Percentiles rank a stretch among this genome's conserved stretches.
These are phyloP conservation scores for Anguilla pacifica DNA, from an alignment of 2,797 vertebrate genomes.

Conservation along the genomic window DNA sequence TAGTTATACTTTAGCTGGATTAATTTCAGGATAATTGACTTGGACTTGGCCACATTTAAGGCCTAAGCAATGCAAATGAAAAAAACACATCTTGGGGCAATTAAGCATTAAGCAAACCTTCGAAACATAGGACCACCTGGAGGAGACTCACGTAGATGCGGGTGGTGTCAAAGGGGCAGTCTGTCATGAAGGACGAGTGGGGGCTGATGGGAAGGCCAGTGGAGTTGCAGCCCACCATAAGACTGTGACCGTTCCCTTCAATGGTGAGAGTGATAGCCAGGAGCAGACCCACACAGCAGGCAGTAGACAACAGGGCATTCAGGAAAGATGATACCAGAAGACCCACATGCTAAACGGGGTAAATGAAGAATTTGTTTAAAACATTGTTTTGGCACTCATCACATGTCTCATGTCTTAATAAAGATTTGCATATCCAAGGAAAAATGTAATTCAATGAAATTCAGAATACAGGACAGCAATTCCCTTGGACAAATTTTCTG, in stretches of 20 bases:
- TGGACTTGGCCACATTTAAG: not conserved
- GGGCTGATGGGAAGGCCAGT: constrained; percentile 69
- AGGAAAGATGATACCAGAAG: constrained; percentile 75
- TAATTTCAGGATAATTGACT: not conserved
- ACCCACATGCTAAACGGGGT: constrained; percentile 77
- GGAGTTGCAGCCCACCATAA: constrained; percentile 83
- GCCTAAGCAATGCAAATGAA: not conserved
- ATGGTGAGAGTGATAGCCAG: constrained; percentile 82
- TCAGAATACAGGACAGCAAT: not conserved
- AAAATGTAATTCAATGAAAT: not conserved
- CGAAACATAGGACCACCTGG: not conserved
- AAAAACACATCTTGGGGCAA: not conserved
- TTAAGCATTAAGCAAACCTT: not conserved
- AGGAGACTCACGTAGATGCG: constrained; percentile 85
- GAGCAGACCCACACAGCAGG: constrained; percentile 80
- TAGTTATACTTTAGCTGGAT: not conserved
- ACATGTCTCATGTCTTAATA: not conserved
- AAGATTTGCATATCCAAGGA: not conserved
- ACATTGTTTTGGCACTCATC: not conserved
- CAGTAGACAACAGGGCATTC: constrained; percentile 80
- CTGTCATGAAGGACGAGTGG: constrained; percentile 71
- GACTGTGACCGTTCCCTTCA: constrained; percentile 68
- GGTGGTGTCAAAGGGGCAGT: constrained; percentile 90
- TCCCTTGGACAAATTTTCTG: not conserved
- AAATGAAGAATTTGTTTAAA: not conserved